Evolutionary conservation across 2,797 vertebrate genomes (phyloP), one percentile per base, ranked within the genome.

Genomic region (Austrolebias charrua): DNA sequence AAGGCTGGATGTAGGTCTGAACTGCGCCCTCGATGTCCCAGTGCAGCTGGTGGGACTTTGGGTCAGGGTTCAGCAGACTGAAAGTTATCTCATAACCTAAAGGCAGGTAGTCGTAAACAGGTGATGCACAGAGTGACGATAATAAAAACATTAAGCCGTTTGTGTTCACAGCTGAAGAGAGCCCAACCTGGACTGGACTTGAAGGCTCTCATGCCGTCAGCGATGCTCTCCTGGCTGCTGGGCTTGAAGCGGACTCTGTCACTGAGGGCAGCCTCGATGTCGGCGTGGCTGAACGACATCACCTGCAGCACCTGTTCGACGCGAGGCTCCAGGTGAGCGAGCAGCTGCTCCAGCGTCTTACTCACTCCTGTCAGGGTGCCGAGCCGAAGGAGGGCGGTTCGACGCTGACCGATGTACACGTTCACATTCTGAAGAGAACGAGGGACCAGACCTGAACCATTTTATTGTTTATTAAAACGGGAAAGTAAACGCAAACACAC

Each of bases 81-180:
- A 99, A 98, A 18, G 96, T 98, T 86, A 98, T 95, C 86, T 98
- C 97, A 12, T 98, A 98, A 46, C 96, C 97, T 98, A 49, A 45
- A 62, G 19, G 49, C 13, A 68, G 43, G 10, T 45, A 68, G 7
- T 42, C 2, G 1, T 13, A 60, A 51, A 49, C 6, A 13, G n/a
- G 55, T 55, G 6, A 55, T 1, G 20, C 3, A 54, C 1, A 42
- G 1, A 52, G 9, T 2, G 6, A 45, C 5, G 50, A 12, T 0
- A 63, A 24, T 4, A 31, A 0, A n/a, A 76, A 55, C 60, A 46
- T 8, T 48, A 29, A 40, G 11, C 38, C 11, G 11, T 40, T 13
- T 40, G 10, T 40, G 20, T 57, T 24, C 33, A 7, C 31, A n/a
- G 6, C 48, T 48, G n/a, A 50, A 44, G 28, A 55, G 54, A 63